Percentiles rank a stretch among this genome's conserved stretches.
Evolutionary conservation across 2,888 invertebrate genomes (phyloP).

Genomic region (Latheticus oryzae): DNA sequence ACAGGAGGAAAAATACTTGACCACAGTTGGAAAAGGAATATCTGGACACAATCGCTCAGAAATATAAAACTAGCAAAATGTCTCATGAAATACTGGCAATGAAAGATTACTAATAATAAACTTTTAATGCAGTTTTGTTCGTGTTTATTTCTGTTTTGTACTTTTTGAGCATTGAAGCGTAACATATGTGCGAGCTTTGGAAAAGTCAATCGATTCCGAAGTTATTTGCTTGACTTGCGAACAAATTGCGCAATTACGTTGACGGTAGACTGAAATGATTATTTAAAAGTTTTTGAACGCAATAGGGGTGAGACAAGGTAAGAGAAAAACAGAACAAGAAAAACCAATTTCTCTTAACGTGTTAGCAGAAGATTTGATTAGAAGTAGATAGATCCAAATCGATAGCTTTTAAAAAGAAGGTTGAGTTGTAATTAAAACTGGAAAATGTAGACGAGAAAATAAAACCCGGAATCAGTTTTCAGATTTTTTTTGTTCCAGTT

Average conservation of each 20-base stretch:
- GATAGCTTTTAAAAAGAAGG: conserved; percentile 17
- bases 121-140: conserved; percentile 34
- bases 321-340: conserved; percentile 23
- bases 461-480: too few species aligned
- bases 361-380: conserved; percentile 9
- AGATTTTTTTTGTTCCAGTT: too few species aligned
- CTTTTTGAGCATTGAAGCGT: conserved; percentile 28
- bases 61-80: conserved; percentile 35
- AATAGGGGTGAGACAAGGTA: conserved; percentile 20
- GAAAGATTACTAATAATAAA: conserved; percentile 35
- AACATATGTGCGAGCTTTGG: conserved; percentile 24
- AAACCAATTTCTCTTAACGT: conserved; percentile 22
- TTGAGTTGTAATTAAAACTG: conserved; percentile 22
- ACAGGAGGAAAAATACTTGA: neutral
- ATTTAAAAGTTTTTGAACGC: conserved; percentile 30
- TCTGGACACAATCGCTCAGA: conserved; percentile 14
- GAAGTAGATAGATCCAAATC: conserved; percentile 15
- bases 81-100: conserved; percentile 25
- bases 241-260: conserved; percentile 31
- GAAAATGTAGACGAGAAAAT: too few species aligned
- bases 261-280: conserved; percentile 22
- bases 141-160: conserved; percentile 33
- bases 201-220: conserved; percentile 30
- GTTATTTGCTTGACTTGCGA: conserved; percentile 26
- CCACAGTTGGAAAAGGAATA: conserved; percentile 14